Evolutionary conservation across 1,140 invertebrate species (phyloP).

Genomic region (Choristoneura fumiferana): DNA sequence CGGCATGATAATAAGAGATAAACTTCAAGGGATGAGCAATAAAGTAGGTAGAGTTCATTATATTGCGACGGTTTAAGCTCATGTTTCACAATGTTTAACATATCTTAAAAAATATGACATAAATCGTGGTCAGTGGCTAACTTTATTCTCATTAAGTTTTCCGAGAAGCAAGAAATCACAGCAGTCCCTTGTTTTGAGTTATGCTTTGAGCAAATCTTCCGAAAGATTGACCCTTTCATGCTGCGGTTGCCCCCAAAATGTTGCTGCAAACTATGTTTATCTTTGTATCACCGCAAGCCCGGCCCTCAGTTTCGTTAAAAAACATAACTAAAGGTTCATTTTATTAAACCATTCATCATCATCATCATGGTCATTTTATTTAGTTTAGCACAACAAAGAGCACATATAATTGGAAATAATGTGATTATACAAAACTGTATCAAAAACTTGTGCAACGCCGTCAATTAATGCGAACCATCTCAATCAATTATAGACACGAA

Average conservation of each 20-base stretch:
- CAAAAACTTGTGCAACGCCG: conserved; percentile 4
- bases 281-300: conserved; percentile 1
- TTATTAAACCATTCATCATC: too few species aligned
- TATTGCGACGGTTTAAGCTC: too few species aligned
- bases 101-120: too few species aligned
- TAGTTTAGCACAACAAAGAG: too few species aligned
- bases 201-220: conserved; percentile 24
- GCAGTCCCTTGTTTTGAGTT: conserved; percentile 19
- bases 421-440: conserved; percentile 1
- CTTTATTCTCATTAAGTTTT: conserved; percentile 59
- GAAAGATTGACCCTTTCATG: conserved; percentile 13
- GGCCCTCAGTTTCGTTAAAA: neutral
- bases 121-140: too few species aligned
- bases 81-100: too few species aligned
- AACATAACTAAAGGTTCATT: neutral
- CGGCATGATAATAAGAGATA: too few species aligned
- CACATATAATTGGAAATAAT: neutral
- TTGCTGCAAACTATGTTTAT: conserved; percentile 16
- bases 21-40: too few species aligned
- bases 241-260: conserved; percentile 23
- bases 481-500: conserved; percentile 9
- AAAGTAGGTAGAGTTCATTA: too few species aligned
- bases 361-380: too few species aligned
- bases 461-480: neutral
- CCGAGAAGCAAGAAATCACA: conserved; percentile 17